Percentiles rank a stretch among this genome's conserved stretches.
Evolutionary conservation across 2,113 vertebrate species (phyloP).

Genomic region (Apeltes quadracus): DNA sequence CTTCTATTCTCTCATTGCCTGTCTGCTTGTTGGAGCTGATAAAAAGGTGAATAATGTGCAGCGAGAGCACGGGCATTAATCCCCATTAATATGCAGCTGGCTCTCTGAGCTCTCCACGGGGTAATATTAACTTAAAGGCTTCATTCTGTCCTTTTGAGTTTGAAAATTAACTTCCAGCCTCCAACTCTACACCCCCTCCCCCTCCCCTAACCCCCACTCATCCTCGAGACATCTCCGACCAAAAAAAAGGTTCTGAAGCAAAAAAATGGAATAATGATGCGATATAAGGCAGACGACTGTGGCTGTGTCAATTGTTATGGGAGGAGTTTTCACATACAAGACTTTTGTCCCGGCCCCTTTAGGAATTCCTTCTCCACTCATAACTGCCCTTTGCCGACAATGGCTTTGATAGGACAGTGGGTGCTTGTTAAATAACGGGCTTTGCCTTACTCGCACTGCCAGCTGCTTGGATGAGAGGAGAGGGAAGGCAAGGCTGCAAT

Average conservation of each 20-base stretch:
- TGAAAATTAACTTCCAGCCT: constrained; percentile 65
- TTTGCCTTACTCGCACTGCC: constrained; percentile 51
- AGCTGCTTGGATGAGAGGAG: constrained; percentile 50
- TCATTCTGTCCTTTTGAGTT: constrained; percentile 78
- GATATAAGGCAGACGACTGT: constrained; percentile 34
- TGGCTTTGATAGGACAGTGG: constrained; percentile 65
- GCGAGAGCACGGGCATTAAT: constrained; percentile 68
- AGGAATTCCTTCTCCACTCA: constrained; percentile 49
- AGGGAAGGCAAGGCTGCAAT: constrained; percentile 23
- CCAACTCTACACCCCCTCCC: constrained; percentile 5
- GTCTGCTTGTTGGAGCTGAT: constrained; percentile 73
- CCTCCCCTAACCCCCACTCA: no score
- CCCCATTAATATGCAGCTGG: constrained; percentile 77
- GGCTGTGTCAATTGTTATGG: constrained; percentile 37
- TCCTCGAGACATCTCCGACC: background rate
- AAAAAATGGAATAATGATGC: constrained; percentile 39
- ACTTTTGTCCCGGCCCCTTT: constrained; percentile 42
- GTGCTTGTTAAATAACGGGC: constrained; percentile 64
- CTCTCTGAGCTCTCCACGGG: constrained; percentile 65
- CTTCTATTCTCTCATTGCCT: constrained; percentile 50
- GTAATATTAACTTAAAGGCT: constrained; percentile 79
- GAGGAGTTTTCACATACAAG: constrained; percentile 41
- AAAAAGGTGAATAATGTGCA: constrained; percentile 77
- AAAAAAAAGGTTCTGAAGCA: constrained; percentile 16
- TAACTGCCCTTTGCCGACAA: constrained; percentile 45